Percentiles rank a stretch among this genome's conserved stretches.
Evolutionary conservation across 2,888 invertebrate species (phyloP).

Genomic region (Drosophila algonquin): DNA sequence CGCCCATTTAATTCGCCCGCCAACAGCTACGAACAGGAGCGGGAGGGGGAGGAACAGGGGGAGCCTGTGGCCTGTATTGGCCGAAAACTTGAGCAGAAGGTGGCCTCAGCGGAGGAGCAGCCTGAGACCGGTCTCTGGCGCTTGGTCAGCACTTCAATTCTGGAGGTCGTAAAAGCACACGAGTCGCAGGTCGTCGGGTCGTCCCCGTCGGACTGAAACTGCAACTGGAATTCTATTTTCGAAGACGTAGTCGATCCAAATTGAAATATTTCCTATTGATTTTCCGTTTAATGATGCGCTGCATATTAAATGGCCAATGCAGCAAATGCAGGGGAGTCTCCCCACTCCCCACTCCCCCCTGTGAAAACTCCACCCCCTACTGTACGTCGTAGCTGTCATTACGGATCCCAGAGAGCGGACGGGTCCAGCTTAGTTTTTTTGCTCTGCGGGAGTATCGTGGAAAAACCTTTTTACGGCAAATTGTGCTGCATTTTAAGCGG

Average conservation of each 20-base stretch:
- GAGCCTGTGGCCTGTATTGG: conserved; percentile 9
- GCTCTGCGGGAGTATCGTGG: conserved; percentile 28
- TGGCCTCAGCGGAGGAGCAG: conserved; percentile 34
- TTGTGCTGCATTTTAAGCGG: conserved; percentile 79
- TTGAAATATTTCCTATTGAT: conserved; percentile 79
- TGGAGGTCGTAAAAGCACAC: conserved; percentile 65
- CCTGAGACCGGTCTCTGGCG: conserved; percentile 11
- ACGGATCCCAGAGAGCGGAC: conserved; percentile 16
- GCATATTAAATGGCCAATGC: conserved; percentile 71
- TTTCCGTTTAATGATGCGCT: conserved; percentile 71
- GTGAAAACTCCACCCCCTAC: background rate
- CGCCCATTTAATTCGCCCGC: conserved; percentile 73
- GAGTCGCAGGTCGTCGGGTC: conserved; percentile 33
- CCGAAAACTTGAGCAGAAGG: conserved; percentile 59
- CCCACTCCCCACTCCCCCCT: background rate
- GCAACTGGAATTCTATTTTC: conserved; percentile 3
- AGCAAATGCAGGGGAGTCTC: conserved; percentile 22
- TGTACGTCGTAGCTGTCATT: conserved; percentile 61
- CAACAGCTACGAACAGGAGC: conserved; percentile 46
- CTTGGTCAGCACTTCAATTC: conserved; percentile 66
- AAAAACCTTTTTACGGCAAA: conserved; percentile 74
- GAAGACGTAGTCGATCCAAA: conserved; percentile 38
- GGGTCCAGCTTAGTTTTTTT: conserved; percentile 1
- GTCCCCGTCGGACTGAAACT: background rate
- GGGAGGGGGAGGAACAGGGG: too few species aligned